These are phyloP conservation scores for Acronicta psi DNA, from an alignment of 2,888 invertebrate species.

Conservation along the genomic window DNA sequence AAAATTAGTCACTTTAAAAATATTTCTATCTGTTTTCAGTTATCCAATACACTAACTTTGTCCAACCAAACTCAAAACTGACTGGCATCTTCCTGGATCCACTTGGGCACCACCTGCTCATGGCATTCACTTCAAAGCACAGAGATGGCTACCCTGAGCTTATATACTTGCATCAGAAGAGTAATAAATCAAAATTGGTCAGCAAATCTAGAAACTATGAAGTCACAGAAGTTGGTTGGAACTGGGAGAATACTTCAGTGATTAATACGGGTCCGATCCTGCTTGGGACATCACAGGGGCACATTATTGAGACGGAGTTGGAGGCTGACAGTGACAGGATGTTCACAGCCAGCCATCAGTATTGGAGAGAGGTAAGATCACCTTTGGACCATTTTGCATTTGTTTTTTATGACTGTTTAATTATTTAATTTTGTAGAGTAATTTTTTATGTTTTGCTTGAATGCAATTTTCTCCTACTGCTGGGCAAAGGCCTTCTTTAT, in stretches of 20 bases:
- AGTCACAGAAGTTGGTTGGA: conserved; percentile 97
- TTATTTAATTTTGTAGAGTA: too few relatives aligned
- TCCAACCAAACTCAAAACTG: conserved; percentile 89
- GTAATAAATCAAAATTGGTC: conserved; percentile 91
- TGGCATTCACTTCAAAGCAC: conserved; percentile 91
- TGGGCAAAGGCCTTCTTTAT: too few relatives aligned
- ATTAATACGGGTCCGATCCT: conserved; percentile 94
- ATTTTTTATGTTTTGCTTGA: too few relatives aligned
- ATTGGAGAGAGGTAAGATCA: conserved; percentile 94
- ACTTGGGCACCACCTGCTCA: conserved; percentile 94
- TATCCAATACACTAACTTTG: conserved; percentile 91
- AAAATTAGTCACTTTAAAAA: too few relatives aligned
- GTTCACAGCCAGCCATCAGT: conserved; percentile 93
- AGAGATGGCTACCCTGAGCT: conserved; percentile 91
- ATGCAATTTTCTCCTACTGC: too few relatives aligned
- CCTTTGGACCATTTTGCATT: too few relatives aligned
- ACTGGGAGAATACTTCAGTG: conserved; percentile 91
- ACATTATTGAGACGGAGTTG: conserved; percentile 97
- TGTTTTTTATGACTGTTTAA: too few relatives aligned
- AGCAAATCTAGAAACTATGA: conserved; percentile 93
- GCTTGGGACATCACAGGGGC: conserved; percentile 96
- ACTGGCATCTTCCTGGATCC: conserved; percentile 94
- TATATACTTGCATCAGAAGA: conserved; percentile 93
- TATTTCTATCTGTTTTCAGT: conserved; percentile 86
- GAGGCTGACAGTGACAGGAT: conserved; percentile 94